phyloP scores from a whole-genome alignment of 2,113 vertebrate genomes.

The Periophthalmus modestus region DNA sequence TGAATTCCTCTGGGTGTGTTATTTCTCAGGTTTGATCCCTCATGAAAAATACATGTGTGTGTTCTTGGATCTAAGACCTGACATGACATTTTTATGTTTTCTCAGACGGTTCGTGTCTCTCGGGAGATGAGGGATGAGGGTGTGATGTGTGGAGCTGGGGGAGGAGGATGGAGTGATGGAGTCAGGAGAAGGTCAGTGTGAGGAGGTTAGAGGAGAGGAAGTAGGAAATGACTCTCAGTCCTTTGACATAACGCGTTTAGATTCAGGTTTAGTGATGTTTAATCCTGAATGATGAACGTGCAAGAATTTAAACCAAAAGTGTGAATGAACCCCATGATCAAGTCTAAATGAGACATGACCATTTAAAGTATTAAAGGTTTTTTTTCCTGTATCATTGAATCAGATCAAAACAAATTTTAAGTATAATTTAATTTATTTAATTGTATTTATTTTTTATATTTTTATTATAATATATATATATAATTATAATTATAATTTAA shows the following conservation, averaged over 20 bases:
- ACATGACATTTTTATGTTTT: constrained; percentile 29
- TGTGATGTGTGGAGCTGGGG: not conserved
- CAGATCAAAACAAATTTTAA: too few relatives aligned
- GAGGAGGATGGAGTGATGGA: constrained; percentile 7
- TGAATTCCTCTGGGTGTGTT: constrained; percentile 1
- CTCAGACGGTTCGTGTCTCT: constrained; percentile 11
- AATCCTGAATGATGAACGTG: too few relatives aligned
- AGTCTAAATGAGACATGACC: too few relatives aligned
- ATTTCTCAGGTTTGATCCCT: constrained; percentile 9
- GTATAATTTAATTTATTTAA: too few relatives aligned
- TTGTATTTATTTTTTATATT: too few relatives aligned
- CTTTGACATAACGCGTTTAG: not conserved
- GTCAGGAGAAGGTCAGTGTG: constrained; percentile 27
- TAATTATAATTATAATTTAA: too few relatives aligned
- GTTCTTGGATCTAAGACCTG: constrained; percentile 21
- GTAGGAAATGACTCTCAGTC: not conserved
- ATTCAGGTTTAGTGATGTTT: too few relatives aligned
- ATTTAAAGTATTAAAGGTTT: too few relatives aligned
- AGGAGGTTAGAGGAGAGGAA: constrained; percentile 22
- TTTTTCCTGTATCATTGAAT: too few relatives aligned
- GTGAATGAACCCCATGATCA: too few relatives aligned
- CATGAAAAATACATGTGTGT: constrained; percentile 28
- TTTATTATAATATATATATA: too few relatives aligned
- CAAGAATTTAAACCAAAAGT: too few relatives aligned
- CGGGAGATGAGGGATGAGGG: constrained; percentile 24